Percentiles rank a stretch among this genome's conserved stretches.
Evolutionary conservation across 92 coral and sea anemone genomes (phyloP).

Genomic region (Porites rus): DNA sequence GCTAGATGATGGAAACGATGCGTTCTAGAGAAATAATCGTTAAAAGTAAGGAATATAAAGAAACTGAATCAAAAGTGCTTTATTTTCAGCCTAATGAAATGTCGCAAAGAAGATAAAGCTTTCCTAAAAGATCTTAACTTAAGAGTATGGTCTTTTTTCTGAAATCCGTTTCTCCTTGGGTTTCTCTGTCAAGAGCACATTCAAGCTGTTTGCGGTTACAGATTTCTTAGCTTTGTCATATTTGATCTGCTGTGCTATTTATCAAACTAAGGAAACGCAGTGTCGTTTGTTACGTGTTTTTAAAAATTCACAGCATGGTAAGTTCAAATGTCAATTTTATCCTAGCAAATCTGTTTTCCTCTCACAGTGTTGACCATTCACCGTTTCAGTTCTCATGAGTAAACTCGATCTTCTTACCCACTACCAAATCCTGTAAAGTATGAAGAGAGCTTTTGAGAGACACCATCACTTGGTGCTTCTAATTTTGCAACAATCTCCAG

Average conservation of each 20-base stretch:
- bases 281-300: neutral
- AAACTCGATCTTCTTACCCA: too few relatives aligned
- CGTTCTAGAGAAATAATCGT: slow-evolving; percentile 5
- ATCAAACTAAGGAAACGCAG: slow-evolving; percentile 9
- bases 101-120: neutral
- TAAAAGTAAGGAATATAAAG: neutral
- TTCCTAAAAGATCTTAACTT: neutral
- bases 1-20: neutral
- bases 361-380: too few relatives aligned
- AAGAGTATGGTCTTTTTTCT: neutral
- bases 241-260: slow-evolving; percentile 3
- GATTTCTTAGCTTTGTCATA: slow-evolving; percentile 1
- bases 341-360: too few relatives aligned
- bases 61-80: neutral
- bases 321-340: too few relatives aligned
- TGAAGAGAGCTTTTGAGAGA: too few relatives aligned
- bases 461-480: too few relatives aligned
- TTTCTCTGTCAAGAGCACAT: neutral
- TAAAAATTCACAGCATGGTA: neutral
- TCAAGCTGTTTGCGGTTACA: slow-evolving; percentile 33
- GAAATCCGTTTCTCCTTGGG: neutral
- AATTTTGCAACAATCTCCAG: too few relatives aligned
- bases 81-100: neutral
- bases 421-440: too few relatives aligned
- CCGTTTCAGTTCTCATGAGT: too few relatives aligned